These are phyloP conservation scores for Sebastiscus albofasciatus DNA, from an alignment of 2,797 vertebrate species.

Conservation along the genomic window DNA sequence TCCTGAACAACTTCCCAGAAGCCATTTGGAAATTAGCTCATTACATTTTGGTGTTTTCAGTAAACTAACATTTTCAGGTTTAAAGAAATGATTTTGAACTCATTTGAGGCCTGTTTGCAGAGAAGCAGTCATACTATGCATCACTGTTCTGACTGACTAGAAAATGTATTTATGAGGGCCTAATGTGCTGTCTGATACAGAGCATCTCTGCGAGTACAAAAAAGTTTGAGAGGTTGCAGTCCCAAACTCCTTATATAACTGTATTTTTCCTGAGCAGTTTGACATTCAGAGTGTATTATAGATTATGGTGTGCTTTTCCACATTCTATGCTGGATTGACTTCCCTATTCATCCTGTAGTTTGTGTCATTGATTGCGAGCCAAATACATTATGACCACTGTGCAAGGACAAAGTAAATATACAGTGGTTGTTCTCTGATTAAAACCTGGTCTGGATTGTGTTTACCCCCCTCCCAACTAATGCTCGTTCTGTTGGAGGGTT, in stretches of 20 bases:
- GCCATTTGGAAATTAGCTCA: background rate
- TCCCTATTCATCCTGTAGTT: slow-evolving; percentile 41
- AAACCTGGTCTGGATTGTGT: slow-evolving; percentile 41
- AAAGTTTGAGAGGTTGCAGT: background rate
- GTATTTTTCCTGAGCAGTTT: background rate
- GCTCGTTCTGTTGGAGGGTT: slow-evolving; percentile 1
- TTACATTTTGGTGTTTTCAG: background rate
- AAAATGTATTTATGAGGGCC: background rate
- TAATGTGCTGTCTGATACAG: background rate
- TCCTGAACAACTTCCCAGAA: background rate
- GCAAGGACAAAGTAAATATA: slow-evolving; percentile 39
- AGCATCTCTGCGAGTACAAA: background rate
- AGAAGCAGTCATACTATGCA: background rate
- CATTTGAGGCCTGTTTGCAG: background rate
- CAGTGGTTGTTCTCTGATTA: slow-evolving; percentile 52
- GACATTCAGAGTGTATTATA: background rate
- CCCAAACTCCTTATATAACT: background rate
- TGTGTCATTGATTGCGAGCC: slow-evolving; percentile 58
- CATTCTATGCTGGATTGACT: slow-evolving; percentile 34
- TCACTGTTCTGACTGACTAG: background rate
- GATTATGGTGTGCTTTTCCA: slow-evolving; percentile 7
- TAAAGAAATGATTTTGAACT: background rate
- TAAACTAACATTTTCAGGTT: background rate
- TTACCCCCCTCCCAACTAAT: slow-evolving; percentile 24
- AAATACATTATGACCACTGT: slow-evolving; percentile 34